Base-by-base conservation (phyloP, 2,797 vertebrate genomes). In the Spheniscus humboldti region DNA sequence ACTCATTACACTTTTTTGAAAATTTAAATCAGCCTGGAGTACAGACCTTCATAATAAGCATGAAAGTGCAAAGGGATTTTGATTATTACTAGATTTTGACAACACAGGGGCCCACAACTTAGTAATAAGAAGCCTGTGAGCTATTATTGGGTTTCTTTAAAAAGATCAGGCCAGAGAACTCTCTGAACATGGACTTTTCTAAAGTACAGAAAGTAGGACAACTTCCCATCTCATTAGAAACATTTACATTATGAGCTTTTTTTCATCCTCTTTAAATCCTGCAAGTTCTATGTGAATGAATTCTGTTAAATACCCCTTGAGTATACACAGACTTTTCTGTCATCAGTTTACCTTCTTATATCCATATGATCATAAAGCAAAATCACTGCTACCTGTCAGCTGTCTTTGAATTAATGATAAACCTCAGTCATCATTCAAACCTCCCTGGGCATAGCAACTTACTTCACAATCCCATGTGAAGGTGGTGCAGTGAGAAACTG, bases 11-110 rank as follows among this genome's bases (percentile, higher is more conserved):
- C 18, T 83, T 93, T 91, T 86, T 84, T 13, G 11, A 30, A 94
- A 96, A 94, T 94, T 87, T 96, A 68, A 75, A 93, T 81, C 17
- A 90, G 56, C 39, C 18, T 69, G 43, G 66, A 75, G 64, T 92
- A 76, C 30, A 90, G 57, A 92, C 30, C 31, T 74, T 59, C 59
- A 78, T 69, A 94, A 88, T 55, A 68, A 94, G 37, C 31, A 93
- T 24, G 30, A 91, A 97, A 93, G 92, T 93, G 62, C 43, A 95
- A 95, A 92, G 47, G 31, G 23, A 91, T 64, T 97, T 97, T 94
- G 63, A 86, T 95, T 75, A 62, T 84, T 64, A 50, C 41, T 35
- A 82, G 69, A 85, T 87, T 60, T 76, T 71, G 67, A 86, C 59
- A 24, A 47, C 50, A 72, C 18, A 57, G 27, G 27, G 52, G 27